Base-by-base conservation (phyloP, 1,140 invertebrate species). In the Sinonovacula constricta region DNA sequence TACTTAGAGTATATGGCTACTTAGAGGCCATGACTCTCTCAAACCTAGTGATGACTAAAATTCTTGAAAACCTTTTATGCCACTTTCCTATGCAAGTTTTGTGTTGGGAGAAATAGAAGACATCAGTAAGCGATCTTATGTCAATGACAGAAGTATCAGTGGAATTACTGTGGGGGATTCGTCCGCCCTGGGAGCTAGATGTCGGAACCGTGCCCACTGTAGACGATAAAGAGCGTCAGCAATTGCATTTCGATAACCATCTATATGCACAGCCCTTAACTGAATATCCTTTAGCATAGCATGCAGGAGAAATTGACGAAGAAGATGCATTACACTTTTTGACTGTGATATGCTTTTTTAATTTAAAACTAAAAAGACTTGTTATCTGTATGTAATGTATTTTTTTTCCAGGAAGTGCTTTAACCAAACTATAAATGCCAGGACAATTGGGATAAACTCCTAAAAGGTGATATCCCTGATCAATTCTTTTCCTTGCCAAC, bases 401-500 rank as follows among this genome's bases (percentile, higher is more conserved):
- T 79, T n/a, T n/a, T 24, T 65, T 68, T 10, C 56, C 33, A 12
- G n/a, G 4, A 5, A 74, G 51, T 33, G 15, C 15, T 69, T 10
- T 4, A 26, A 54, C 79, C 63, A 81, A n/a, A 81, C 15, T 34
- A 54, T 31, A 28, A 78, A 51, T 0, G 74, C 60, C n/a, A 78
- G n/a, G 10, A 67, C 59, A 12, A 81, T 62, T 31, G 80, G 80
- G 18, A 81, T 57, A 15, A 81, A 31, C 54, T 78, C 80, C 59
- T 71, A 45, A 36, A 81, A 65, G 18, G 67, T 66, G 18, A 81
- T 71, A 26, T 81, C 56, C 24, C 26, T 71, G 24, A 78, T 65
- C 10, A 71, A 26, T 22, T 45, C 59, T 30, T 26, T 36, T 30
- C 57, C 28, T n/a, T 49, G 7, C 79, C 63, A 77, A 56, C 54